Evolutionary conservation across 2,888 invertebrate species (phyloP), one percentile per base, ranked within the genome.

Genomic region (Eilema sororculum): DNA sequence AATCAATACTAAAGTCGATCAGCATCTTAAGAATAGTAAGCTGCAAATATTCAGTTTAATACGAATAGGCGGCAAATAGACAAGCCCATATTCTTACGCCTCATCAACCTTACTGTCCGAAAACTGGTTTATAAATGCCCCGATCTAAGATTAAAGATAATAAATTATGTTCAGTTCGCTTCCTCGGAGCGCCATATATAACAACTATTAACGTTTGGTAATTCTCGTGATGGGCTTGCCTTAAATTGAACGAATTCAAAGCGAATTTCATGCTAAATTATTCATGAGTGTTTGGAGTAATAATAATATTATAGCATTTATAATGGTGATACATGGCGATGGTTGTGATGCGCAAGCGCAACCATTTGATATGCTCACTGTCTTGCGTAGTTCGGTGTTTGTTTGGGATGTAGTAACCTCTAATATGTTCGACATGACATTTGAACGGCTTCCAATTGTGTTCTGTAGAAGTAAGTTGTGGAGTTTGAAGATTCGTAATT

Each of bases 261-360:
- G 74, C 74, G 62, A 66, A 80, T 80, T 76, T 80, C 71, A 78
- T 75, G 72, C 71, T 75, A 72, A 80, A 78, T 82, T 75, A 80
- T 78, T 80, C 75, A 80, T 59, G 58, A 69, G n/a, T 68, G 33
- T 67, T 41, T 65, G 61, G n/a, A 67, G 60, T 63, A 62, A 61
- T 46, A 66, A 56, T 33, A n/a, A 30, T 25, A 58, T 64, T 64
- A 67, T 67, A 24, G 64, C 22, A 41, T 57, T 65, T 62, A 56
- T 59, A 30, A 70, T 58, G 25, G 66, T 70, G 66, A 71, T 64
- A 64, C 58, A 67, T 67, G 37, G 67, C 24, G 16, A 25, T 60
- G 20, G 61, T 25, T 46, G 25, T 60, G 30, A 41, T 62, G 56
- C 8, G 9, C 10, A 60, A 30, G 9, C 30, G 13, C 59, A 59